Evolutionary conservation across 2,113 vertebrate genomes (phyloP).

Genomic region (Telmatochromis sp.): DNA sequence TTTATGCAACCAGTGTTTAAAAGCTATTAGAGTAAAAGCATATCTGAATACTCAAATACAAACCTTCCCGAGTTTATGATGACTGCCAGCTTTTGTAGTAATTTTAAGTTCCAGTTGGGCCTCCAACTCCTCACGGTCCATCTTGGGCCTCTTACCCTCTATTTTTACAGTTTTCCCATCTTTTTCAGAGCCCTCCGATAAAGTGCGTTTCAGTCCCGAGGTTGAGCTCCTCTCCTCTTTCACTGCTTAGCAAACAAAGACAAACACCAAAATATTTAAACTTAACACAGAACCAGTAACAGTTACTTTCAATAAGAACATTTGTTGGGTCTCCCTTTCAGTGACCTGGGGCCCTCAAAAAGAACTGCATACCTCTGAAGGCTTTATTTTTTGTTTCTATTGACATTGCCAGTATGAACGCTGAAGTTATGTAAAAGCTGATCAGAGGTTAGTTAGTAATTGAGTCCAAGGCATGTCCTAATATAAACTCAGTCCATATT

Average conservation of each 20-base stretch:
- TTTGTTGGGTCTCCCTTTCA: background rate
- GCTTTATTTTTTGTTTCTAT: background rate
- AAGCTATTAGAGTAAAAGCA: background rate
- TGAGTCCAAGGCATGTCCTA: background rate
- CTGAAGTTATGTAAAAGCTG: background rate
- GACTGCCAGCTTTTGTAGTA: constrained; percentile 78
- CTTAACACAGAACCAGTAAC: background rate
- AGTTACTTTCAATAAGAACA: background rate
- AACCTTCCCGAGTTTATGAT: constrained; percentile 89
- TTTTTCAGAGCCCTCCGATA: constrained; percentile 57
- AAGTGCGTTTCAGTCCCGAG: constrained; percentile 64
- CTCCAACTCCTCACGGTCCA: constrained; percentile 73
- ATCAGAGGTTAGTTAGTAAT: background rate
- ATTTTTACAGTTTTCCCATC: constrained; percentile 31
- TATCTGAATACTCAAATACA: background rate
- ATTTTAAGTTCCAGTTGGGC: constrained; percentile 93
- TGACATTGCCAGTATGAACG: background rate
- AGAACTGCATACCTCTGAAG: background rate
- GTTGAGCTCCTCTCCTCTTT: constrained; percentile 44
- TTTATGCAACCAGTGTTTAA: background rate
- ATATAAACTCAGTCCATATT: background rate
- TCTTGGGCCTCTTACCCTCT: constrained; percentile 68
- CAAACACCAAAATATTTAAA: background rate
- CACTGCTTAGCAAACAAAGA: background rate
- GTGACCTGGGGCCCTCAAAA: background rate